Evolutionary conservation across 1,140 invertebrate species (phyloP), one percentile per base, ranked within the genome.

Genomic region (Cydia fagiglandana): DNA sequence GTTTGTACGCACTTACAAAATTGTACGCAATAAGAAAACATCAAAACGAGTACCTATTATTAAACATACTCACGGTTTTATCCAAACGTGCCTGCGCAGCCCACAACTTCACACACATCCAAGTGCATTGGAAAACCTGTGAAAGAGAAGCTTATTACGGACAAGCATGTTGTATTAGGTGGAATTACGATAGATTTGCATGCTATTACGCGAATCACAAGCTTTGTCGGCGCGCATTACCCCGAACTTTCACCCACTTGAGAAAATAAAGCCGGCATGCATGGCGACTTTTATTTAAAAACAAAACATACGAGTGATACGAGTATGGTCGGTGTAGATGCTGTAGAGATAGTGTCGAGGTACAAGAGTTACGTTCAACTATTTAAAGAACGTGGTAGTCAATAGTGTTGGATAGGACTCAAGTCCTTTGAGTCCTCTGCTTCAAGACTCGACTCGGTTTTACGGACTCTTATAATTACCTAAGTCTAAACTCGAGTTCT

Each of bases 121-220:
- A 70, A 34, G 0, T 5, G 24, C 30, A 41, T 41, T 70, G 66
- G 66, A 41, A 68, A 70, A 70, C 34, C 66, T 70, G 66, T 41
- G 66, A n/a, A 70, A 70, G 66, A 70, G 10, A 70, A 70, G 30
- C 34, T 70, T 70, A 41, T 34, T 70, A 45, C 17, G 15, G 34
- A 3, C 17, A 38, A 70, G 17, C 66, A 70, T 5, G 9, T 0
- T 38, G 34, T 41, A 70, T 38, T 17, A 38, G 66, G 34, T 41
- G 30, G 34, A 70, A 70, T 70, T 70, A 70, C 66, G 66, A 70
- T 45, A 45, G 34, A 70, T 38, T 10, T 70, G 66, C 34, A 10
- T 38, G 66, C 66, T 70, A 70, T 70, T 70, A 70, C 66, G 66
- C 66, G 66, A 70, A 38, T 70, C 66, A 45, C 66, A 41, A 70